A percentile compares a stretch with the other conserved stretches of the same genome.
Evolutionary conservation across 1,140 invertebrate genomes (phyloP).

Genomic region (Drosophila serrata): DNA sequence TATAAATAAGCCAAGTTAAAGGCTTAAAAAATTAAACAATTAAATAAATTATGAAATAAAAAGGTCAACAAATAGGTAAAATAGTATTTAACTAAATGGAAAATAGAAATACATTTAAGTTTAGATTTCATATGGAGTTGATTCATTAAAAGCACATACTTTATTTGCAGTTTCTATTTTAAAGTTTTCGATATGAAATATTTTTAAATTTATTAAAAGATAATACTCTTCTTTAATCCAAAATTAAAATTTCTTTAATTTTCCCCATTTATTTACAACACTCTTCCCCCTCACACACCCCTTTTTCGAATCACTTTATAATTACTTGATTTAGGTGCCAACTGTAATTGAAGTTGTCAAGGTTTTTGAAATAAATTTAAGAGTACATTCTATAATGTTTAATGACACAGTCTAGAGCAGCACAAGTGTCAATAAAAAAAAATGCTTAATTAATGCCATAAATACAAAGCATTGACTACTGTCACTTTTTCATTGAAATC

Average conservation of each 20-base stretch:
- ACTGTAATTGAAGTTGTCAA: slow-evolving; percentile 12
- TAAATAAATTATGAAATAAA: background rate
- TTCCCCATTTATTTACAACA: no score
- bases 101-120: background rate
- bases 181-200: background rate
- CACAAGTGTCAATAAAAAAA: background rate
- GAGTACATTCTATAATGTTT: slow-evolving; percentile 16
- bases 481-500: slow-evolving; percentile 8
- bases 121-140: background rate
- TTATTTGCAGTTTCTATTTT: background rate
- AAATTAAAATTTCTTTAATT: no score
- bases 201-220: background rate
- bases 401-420: background rate
- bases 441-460: background rate
- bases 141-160: no score
- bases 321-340: background rate
- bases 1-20: slow-evolving; percentile 6
- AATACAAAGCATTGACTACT: background rate
- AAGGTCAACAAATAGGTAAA: background rate
- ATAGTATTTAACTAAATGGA: background rate
- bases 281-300: background rate
- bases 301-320: background rate
- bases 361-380: background rate
- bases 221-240: no score
- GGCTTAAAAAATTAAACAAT: background rate